phyloP scores from a whole-genome alignment of 2,888 invertebrate species.

The Drosophila limbata region DNA sequence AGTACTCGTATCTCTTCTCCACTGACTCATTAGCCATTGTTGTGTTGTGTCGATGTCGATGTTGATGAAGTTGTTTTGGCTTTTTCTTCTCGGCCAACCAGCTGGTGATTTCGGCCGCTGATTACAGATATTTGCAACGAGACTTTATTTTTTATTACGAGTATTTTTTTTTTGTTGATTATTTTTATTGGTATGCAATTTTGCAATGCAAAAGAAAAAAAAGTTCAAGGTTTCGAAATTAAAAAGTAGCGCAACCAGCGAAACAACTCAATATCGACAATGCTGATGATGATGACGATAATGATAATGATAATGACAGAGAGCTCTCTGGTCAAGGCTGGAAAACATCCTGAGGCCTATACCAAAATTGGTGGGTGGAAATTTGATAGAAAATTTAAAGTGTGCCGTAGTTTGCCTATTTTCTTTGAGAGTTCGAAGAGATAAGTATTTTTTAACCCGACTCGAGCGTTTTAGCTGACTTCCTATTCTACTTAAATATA shows the following conservation, averaged over 20 bases:
- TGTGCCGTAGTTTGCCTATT: not conserved
- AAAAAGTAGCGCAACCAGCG: constrained; percentile 70
- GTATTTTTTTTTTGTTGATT: constrained; percentile 42
- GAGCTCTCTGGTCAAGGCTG: constrained; percentile 51
- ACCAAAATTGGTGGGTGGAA: constrained; percentile 40
- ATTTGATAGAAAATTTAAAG: constrained; percentile 1
- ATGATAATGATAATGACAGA: constrained; percentile 50
- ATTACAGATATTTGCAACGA: constrained; percentile 69
- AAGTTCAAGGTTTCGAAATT: constrained; percentile 77
- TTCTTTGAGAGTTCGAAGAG: not conserved
- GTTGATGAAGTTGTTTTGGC: constrained; percentile 70
- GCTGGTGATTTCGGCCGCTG: constrained; percentile 66
- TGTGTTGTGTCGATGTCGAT: constrained; percentile 34
- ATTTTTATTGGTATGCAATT: constrained; percentile 68
- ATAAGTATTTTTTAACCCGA: not conserved
- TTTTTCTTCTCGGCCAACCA: constrained; percentile 31
- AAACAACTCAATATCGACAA: constrained; percentile 41
- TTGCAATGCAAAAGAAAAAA: constrained; percentile 46
- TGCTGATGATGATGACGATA: constrained; percentile 30
- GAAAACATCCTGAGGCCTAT: constrained; percentile 49
- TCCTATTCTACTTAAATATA: not conserved
- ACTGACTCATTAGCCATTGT: constrained; percentile 76
- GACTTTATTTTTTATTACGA: constrained; percentile 51
- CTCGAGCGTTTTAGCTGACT: not conserved
- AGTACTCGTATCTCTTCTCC: constrained; percentile 40